Evolutionary conservation across 1,140 invertebrate species (phyloP).

Genomic region (Caenorhabditis tropicalis): DNA sequence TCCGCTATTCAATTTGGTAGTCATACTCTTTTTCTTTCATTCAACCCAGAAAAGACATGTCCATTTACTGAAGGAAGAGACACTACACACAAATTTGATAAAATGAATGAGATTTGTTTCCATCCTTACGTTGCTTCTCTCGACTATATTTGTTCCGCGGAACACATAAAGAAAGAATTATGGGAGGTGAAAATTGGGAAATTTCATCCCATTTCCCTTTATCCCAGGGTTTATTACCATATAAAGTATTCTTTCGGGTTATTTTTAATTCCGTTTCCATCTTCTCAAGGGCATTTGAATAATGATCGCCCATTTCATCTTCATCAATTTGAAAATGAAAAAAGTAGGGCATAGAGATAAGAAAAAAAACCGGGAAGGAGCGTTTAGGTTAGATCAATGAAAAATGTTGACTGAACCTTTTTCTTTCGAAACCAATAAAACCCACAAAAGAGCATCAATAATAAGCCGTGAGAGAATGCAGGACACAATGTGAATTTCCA

Average conservation of each 20-base stretch:
- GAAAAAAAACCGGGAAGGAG: not conserved
- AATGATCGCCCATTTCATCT: not conserved
- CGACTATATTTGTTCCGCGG: not conserved
- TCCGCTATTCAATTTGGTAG: no score
- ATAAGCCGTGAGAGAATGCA: not conserved
- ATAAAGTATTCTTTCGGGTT: not conserved
- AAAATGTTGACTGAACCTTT: not conserved
- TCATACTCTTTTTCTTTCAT: not conserved
- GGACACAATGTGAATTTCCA: not conserved
- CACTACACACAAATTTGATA: slow-evolving; percentile 16
- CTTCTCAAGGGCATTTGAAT: slow-evolving; percentile 6
- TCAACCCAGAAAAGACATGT: not conserved
- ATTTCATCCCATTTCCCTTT: no score
- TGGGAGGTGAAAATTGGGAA: not conserved
- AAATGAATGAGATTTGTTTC: slow-evolving; percentile 23
- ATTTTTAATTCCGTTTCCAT: not conserved
- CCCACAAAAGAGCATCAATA: not conserved
- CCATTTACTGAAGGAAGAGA: not conserved
- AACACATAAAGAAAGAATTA: not conserved
- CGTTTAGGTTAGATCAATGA: no score
- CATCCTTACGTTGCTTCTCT: not conserved
- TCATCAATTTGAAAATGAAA: no score
- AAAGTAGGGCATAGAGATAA: slow-evolving; percentile 3
- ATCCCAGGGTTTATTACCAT: not conserved
- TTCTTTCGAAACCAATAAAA: not conserved